These are phyloP conservation scores for Myodes glareolus DNA, from an alignment of 2,113 vertebrate genomes.

Conservation along the genomic window DNA sequence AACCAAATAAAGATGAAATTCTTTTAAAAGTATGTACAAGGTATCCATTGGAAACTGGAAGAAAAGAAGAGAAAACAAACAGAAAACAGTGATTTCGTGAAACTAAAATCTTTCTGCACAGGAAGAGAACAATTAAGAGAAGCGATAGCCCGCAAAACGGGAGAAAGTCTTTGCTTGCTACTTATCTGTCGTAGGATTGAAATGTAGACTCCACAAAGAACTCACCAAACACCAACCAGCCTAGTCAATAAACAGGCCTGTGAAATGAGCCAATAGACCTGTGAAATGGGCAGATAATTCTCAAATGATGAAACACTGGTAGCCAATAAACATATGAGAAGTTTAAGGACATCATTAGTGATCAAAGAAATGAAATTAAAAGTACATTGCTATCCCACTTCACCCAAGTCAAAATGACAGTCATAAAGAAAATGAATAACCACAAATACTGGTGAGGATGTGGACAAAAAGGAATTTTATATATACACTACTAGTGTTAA, in stretches of 20 bases:
- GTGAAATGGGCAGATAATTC: background rate
- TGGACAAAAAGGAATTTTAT: background rate
- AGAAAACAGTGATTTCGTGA: background rate
- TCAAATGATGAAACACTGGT: background rate
- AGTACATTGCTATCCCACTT: background rate
- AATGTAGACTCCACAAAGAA: background rate
- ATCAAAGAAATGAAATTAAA: background rate
- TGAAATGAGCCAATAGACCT: background rate
- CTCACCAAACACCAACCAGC: background rate
- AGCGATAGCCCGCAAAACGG: background rate
- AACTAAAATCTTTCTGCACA: background rate
- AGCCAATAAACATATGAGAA: background rate
- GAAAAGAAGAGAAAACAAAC: background rate
- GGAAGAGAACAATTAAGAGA: background rate
- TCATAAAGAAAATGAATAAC: background rate
- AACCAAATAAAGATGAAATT: background rate
- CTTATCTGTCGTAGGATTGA: too few relatives aligned
- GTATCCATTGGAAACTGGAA: background rate
- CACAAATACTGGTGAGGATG: background rate
- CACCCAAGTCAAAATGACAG: background rate
- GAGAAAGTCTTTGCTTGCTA: background rate
- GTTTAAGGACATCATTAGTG: background rate
- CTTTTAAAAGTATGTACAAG: background rate
- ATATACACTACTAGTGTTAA: background rate
- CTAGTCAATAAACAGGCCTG: background rate